phyloP scores from a whole-genome alignment of 1,140 invertebrate genomes.

The Aphelenchoides besseyi region DNA sequence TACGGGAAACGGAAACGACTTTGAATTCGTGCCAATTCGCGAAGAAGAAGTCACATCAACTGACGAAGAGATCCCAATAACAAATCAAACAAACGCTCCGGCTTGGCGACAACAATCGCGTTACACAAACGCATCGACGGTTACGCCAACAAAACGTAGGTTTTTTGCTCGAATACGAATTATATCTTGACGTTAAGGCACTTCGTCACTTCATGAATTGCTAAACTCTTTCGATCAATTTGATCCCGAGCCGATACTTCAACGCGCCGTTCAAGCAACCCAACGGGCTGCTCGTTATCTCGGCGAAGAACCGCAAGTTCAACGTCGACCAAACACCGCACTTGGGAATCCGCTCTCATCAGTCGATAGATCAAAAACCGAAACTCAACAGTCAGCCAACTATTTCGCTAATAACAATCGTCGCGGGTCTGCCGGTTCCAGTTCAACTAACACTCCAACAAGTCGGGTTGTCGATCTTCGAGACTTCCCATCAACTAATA shows the following conservation, averaged over 20 bases:
- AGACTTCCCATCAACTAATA: conserved; percentile 17
- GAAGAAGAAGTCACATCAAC: background rate
- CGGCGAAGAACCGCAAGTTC: background rate
- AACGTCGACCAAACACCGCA: conserved; percentile 3
- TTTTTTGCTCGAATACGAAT: background rate
- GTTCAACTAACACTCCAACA: background rate
- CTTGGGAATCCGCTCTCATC: background rate
- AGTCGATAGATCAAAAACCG: background rate
- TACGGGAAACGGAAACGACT: conserved; percentile 5
- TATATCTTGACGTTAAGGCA: background rate
- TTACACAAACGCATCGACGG: background rate
- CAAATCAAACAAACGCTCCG: background rate
- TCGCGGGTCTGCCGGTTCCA: background rate
- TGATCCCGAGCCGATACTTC: conserved; percentile 11
- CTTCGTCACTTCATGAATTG: conserved; percentile 12
- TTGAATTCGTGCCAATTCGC: conserved; percentile 19
- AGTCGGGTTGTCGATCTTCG: background rate
- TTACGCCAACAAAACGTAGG: background rate
- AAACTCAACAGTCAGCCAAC: background rate
- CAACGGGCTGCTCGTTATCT: conserved; percentile 4
- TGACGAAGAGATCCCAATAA: background rate
- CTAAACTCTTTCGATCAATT: conserved; percentile 15
- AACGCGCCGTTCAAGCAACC: conserved; percentile 6
- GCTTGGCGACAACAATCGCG: conserved; percentile 7
- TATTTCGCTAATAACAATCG: conserved; percentile 9